Base-by-base conservation (phyloP, 2,113 vertebrate species). In the Scopus umbretta region DNA sequence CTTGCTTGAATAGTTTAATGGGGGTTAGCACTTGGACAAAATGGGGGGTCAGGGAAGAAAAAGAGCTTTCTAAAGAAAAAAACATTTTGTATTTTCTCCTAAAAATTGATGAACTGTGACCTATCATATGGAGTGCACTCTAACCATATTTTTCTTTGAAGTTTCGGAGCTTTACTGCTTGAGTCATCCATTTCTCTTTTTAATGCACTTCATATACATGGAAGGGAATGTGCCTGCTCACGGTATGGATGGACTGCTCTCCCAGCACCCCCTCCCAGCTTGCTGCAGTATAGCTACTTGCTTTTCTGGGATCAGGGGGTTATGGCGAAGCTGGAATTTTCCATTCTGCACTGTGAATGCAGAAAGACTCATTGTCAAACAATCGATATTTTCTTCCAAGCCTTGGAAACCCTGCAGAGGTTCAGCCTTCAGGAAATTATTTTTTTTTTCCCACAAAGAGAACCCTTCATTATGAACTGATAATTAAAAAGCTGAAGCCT, bases 401-500 rank as follows among this genome's bases (percentile, higher is more conserved):
- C 95, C 93, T 93, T 94, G 84, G 93, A 94, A 98, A 97, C 92
- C 92, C 95, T 96, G 94, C 85, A 78, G 90, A 86, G 92, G 94
- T 94, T 92, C 90, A 95, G 94, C 94, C 94, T 95, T 95, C n/a
- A 36, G 94, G 94, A 98, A 98, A 96, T 97, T 97, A 81, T 86
- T 84, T 75, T 94, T 84, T 75, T 94, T 97, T 96, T 82, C 73
- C 52, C 18, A 36, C 92, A 86, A 88, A 91, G 94, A 96, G 80
- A 97, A 63, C 74, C 88, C 47, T 95, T 97, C 93, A 92, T 98
- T 97, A 97, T 93, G 80, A 97, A 94, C 67, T 30, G 42, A 96
- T 96, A 96, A 97, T 97, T 98, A 97, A 97, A 98, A 97, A 87
- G 83, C 85, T 94, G 86, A 90, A 91, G 70, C 90, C 70, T 94